Percentiles rank a stretch among this genome's conserved stretches.
Evolutionary conservation across 2,113 vertebrate genomes (phyloP).

Genomic region (Grallaria varia): DNA sequence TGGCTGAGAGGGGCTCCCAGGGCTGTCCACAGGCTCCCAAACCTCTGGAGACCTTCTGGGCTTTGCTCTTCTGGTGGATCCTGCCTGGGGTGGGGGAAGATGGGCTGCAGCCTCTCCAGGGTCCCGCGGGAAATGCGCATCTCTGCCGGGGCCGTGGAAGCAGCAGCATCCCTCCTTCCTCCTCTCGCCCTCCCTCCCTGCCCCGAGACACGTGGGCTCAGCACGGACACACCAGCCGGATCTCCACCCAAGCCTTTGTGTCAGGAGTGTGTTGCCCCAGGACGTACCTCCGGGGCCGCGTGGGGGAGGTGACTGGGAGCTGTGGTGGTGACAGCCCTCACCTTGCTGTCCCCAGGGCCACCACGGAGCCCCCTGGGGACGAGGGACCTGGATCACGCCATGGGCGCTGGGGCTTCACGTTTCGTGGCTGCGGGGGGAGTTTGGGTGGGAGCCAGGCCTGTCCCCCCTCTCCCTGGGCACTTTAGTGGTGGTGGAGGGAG

Average conservation of each 20-base stretch:
- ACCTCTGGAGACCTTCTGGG: background rate
- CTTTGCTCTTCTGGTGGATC: background rate
- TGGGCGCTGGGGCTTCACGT: fast-evolving
- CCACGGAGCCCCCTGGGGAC: fast-evolving
- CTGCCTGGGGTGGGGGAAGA: background rate
- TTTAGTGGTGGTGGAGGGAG: constrained; percentile 5
- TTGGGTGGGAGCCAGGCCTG: background rate
- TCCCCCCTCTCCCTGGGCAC: constrained; percentile 49
- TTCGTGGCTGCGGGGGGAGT: background rate
- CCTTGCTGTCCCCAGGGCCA: background rate
- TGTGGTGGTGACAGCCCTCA: background rate
- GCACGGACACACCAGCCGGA: fast-evolving
- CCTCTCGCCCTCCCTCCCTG: background rate
- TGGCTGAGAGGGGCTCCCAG: background rate
- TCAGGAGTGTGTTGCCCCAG: background rate
- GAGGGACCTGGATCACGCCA: fast-evolving
- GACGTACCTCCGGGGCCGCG: background rate
- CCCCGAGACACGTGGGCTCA: background rate
- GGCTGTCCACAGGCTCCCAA: background rate
- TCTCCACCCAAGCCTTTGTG: background rate
- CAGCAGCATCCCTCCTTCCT: background rate
- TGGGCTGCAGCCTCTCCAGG: background rate
- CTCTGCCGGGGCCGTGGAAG: background rate
- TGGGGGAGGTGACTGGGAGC: background rate
- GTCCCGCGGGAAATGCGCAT: background rate